phyloP scores from a whole-genome alignment of 2,888 invertebrate genomes.

The Sabatieria punctata region DNA sequence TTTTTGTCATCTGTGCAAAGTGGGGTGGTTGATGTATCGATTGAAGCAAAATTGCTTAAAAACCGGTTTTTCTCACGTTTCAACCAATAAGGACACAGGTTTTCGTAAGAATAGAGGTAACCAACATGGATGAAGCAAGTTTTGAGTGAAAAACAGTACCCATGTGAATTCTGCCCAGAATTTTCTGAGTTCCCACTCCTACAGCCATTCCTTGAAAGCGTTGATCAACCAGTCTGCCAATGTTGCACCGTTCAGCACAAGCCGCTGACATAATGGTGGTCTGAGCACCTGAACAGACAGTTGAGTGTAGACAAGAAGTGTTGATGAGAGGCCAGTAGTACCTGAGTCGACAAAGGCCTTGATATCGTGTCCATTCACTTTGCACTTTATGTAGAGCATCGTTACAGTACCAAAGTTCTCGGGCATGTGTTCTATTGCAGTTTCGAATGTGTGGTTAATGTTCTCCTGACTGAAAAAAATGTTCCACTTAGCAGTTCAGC shows the following conservation, averaged over 20 bases:
- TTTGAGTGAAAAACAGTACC: too few species aligned
- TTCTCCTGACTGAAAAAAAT: constrained; percentile 49
- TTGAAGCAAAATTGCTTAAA: too few species aligned
- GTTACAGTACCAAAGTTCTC: constrained; percentile 93
- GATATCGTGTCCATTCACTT: constrained; percentile 85
- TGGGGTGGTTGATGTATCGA: too few species aligned
- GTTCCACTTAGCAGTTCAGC: too few species aligned
- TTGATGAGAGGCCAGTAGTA: too few species aligned
- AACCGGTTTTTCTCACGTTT: too few species aligned
- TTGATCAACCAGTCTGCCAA: constrained; percentile 47
- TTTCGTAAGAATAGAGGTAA: too few species aligned
- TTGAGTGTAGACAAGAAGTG: too few species aligned
- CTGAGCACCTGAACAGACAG: constrained; percentile 56
- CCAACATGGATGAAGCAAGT: too few species aligned
- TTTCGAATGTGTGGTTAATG: constrained; percentile 94
- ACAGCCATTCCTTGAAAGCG: constrained; percentile 91
- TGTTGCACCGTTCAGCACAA: constrained; percentile 50
- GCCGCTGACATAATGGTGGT: constrained; percentile 93
- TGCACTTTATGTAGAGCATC: constrained; percentile 92
- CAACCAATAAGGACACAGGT: too few species aligned
- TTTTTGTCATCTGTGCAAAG: too few species aligned
- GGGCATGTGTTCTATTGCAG: constrained; percentile 94
- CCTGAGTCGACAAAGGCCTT: constrained; percentile 97
- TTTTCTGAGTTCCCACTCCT: constrained; percentile 87
- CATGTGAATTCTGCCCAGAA: constrained; percentile 90